phyloP scores from a whole-genome alignment of 1,140 invertebrate genomes.

The Danaus melanippus region DNA sequence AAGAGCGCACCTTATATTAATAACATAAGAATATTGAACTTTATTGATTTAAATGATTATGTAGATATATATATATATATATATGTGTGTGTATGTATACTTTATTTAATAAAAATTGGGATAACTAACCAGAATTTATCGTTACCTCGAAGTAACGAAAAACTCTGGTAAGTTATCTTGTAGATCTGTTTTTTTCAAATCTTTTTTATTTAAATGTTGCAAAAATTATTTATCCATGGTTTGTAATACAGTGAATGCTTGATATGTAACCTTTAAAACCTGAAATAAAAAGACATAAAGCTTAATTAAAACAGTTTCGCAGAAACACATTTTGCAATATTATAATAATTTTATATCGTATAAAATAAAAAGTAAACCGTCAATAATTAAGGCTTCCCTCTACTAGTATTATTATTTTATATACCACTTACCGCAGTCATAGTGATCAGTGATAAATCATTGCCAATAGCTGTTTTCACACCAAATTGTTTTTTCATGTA shows the following conservation, averaged over 20 bases:
- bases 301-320: not conserved
- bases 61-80: too few relatives aligned
- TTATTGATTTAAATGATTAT: too few relatives aligned
- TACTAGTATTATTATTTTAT: not conserved
- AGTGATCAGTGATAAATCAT: constrained; percentile 43
- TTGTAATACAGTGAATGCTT: constrained; percentile 40
- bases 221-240: constrained; percentile 26
- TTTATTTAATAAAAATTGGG: too few relatives aligned
- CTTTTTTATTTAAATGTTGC: constrained; percentile 1
- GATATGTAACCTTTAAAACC: constrained; percentile 48
- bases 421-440: constrained; percentile 44
- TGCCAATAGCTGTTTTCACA: constrained; percentile 44
- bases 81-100: too few relatives aligned
- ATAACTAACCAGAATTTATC: too few relatives aligned
- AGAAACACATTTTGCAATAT: not conserved
- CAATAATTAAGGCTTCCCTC: too few relatives aligned
- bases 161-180: too few relatives aligned
- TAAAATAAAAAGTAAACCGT: too few relatives aligned
- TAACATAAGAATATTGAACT: too few relatives aligned
- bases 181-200: not conserved
- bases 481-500: constrained; percentile 46
- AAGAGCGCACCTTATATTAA: too few relatives aligned
- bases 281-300: constrained; percentile 26
- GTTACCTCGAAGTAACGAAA: too few relatives aligned
- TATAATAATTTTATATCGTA: not conserved